Conservation (phyloP, 2,888 invertebrate species). For the Polyommatus icarus region DNA sequence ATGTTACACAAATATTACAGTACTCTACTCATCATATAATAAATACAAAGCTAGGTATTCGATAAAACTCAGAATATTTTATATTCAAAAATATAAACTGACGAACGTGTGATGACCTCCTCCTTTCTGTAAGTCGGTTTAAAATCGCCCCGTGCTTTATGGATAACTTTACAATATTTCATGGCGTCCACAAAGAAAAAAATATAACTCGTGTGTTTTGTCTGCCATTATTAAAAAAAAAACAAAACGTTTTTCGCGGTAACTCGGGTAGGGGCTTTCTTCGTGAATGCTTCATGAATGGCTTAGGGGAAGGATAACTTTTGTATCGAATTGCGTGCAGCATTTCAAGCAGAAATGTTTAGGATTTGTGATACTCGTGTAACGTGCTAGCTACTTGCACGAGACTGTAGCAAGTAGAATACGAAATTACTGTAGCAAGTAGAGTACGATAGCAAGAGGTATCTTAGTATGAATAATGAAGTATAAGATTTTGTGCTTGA, state of each 20-base stretch:
- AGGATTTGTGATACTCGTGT: neutral
- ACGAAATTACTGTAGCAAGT: too few species aligned
- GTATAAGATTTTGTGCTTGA: too few species aligned
- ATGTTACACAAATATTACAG: too few species aligned
- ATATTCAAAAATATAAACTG: too few species aligned
- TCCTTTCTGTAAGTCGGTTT: neutral
- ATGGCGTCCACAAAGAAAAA: slow-evolving; percentile 56
- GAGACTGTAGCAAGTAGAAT: slow-evolving; percentile 40
- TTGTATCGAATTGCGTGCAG: slow-evolving; percentile 53
- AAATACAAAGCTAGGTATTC: too few species aligned
- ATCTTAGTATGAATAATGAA: too few species aligned
- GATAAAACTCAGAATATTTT: too few species aligned
- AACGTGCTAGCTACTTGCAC: neutral
- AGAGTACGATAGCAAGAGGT: too few species aligned
- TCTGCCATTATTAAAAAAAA: slow-evolving; percentile 63
- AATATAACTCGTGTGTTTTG: slow-evolving; percentile 54
- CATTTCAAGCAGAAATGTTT: slow-evolving; percentile 48
- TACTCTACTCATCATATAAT: too few species aligned
- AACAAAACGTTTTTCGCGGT: slow-evolving; percentile 54
- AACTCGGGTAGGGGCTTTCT: slow-evolving; percentile 41
- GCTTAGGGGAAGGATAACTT: slow-evolving; percentile 53
- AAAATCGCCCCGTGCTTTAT: neutral
- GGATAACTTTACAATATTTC: neutral
- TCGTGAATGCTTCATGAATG: slow-evolving; percentile 51
- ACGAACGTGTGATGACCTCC: too few species aligned